Base-by-base conservation (phyloP, 2,113 vertebrate genomes). In the Riparia riparia region DNA sequence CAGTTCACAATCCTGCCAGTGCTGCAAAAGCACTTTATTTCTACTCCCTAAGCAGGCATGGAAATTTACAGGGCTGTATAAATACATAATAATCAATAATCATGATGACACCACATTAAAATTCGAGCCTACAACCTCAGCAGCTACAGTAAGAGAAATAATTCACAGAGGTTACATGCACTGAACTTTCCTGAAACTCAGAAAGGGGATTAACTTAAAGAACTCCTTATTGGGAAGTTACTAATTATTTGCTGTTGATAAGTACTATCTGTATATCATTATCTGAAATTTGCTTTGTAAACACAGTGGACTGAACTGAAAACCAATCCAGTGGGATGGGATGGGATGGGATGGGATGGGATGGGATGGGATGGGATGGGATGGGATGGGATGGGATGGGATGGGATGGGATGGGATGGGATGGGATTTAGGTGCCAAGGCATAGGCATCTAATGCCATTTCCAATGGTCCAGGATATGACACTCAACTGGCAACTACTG, bases 41-140 rank as follows among this genome's bases (percentile, higher is more conserved):
- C 50, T 65, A 47, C 47, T 47, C 58, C 6, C 7, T 54, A 93
- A 91, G 47, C 31, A 94, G 70, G 12, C 39, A 83, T n/a, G 58
- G 87, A 73, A 93, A 93, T 94, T 70, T 95, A 88, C 53, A 71
- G 84, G 17, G 66, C 82, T 85, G 64, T 66, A 88, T 82, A 96
- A 96, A 95, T 77, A 70, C n/a, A 53, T 73, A 85, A 90, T 94
- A 87, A 96, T 96, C 91, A 96, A 96, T 95, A 95, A 97, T 77
- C 87, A 88, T 72, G 90, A 93, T 73, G 58, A 82, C 42, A 70
- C 12, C 31, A 73, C 42, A 93, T 83, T 90, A 88, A 86, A 90
- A 96, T 88, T 94, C 91, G 93, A 88, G 50, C 39, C 61, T 89
- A 80, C 37, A 64, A 45, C 42, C 39, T 77, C 90, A 82, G 66